Percentiles rank a stretch among this genome's conserved stretches.
Conservation (phyloP, 2,797 vertebrate species). For the Hafferia zeledoni region DNA sequence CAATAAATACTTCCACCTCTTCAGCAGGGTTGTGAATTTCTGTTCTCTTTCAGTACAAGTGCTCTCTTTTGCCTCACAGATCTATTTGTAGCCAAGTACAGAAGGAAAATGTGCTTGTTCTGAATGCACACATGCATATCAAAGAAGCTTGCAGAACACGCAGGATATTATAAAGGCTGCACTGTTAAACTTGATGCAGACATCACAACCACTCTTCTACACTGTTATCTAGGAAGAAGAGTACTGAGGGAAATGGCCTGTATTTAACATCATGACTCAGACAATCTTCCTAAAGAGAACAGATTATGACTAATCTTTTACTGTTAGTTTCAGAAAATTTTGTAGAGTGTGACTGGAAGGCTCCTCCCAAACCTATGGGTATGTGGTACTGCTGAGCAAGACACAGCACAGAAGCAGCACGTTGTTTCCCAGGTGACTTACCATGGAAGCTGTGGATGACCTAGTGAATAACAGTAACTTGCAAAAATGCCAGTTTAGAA, state of each 20-base stretch:
- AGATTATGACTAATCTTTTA: not conserved
- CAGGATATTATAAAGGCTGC: not conserved
- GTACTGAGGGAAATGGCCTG: not conserved
- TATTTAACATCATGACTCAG: conserved; percentile 9
- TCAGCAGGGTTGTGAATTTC: not conserved
- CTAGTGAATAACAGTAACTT: not conserved
- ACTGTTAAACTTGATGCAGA: not conserved
- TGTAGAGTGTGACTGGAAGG: not conserved
- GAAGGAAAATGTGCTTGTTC: not conserved
- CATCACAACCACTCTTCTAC: not conserved
- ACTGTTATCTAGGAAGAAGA: not conserved
- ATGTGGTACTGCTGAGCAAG: not conserved
- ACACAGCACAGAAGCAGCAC: not conserved
- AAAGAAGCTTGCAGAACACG: not conserved
- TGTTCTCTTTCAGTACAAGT: not conserved
- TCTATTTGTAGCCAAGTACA: not conserved
- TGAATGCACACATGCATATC: not conserved
- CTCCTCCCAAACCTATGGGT: not conserved
- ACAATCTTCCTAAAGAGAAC: not conserved
- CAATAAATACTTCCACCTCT: not conserved
- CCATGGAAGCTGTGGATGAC: not conserved
- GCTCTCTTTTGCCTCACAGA: not conserved
- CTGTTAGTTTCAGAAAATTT: not conserved
- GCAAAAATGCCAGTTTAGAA: not conserved
- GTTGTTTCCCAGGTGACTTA: not conserved